Base-by-base conservation (phyloP, 1,140 invertebrate species). In the Venturia canescens region DNA sequence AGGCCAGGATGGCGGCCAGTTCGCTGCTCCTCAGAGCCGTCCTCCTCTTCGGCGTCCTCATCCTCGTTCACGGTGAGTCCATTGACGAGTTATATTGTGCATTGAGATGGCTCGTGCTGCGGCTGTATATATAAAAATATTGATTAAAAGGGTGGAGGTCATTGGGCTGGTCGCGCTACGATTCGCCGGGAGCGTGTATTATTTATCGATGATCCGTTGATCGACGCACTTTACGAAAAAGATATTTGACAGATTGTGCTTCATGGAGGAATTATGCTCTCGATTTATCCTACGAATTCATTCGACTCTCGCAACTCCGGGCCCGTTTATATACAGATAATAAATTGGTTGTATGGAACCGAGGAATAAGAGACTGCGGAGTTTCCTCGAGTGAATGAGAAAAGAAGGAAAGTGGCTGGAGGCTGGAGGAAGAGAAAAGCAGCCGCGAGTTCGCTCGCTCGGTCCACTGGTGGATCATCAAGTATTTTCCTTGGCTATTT, bases 1-100 rank as follows among this genome's bases (percentile, higher is more conserved):
- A 90, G 86, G 87, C 83, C 89, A 91, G 89, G 88, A 91, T 91
- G 91, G 90, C 90, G 91, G 90, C 90, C 89, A 87, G 88, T 87
- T 91, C 89, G 87, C 88, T 87, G 86, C 86, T 87, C 85, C 86
- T 91, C 83, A 89, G 86, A 86, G 87, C 89, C 85, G 86, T 87
- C 83, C 85, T 91, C 84, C 90, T 92, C 84, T 88, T 88, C 90
- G 87, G 88, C 87, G 84, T 87, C 87, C 88, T 92, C 87, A 87
- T 92, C 87, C 88, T 90, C 89, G 91, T 89, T 87, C 86, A 87
- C 80, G 90, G 91, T 92, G 86, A 92, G 91, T 89, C 76, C 5
- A 38, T 76, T 29, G 72, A 60, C 72, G 27, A 29, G 71, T 76
- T 26, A 16, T 21, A 9, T 16, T 13, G 18, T 70, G 31, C 27